Evolutionary conservation across 2,888 invertebrate genomes (phyloP), one percentile per base, ranked within the genome.

Genomic region (Hydrotaea cyrtoneurina): DNA sequence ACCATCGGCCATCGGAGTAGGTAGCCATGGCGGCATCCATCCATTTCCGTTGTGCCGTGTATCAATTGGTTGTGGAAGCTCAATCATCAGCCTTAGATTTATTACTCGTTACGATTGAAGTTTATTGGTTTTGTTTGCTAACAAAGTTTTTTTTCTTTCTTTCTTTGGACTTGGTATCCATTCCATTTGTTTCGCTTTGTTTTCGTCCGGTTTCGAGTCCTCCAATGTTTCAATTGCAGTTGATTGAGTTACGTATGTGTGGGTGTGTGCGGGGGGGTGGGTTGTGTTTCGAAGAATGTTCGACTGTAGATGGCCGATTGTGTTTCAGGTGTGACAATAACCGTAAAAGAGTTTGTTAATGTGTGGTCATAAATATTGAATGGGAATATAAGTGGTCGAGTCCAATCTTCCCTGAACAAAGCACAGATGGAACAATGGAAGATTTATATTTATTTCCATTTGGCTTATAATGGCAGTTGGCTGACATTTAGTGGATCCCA

Each of bases 281-380:
- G 2, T 2, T 31, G 31, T 31, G 7, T 7, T 4, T 2, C 31
- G 2, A 31, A 31, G 23, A 15, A n/a, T 74, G 11, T 75, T 15
- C 59, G 77, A 50, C n/a, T n/a, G 69, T 77, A 46, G 43, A 10
- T 13, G 79, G 77, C 2, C 23, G 19, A 77, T 53, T 72, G 64
- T 76, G 86, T 79, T 87, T 85, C 87, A 87, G 87, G 87, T 87
- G 87, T 87, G 87, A 87, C 87, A 87, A 87, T 87, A 87, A 87
- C 83, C 86, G 87, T 87, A 87, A 87, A 85, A 84, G 86, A 87
- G 80, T 86, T 86, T 86, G 83, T 86, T 87, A 87, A 87, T 87
- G 87, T 86, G 82, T 43, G 81, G 50, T 39, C 85, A 86, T 86
- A 86, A 86, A 86, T 86, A 77, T 79, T 71, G n/a, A 19, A 77